phyloP scores from a whole-genome alignment of 2,888 invertebrate genomes.

The Cheilosia impressa region DNA sequence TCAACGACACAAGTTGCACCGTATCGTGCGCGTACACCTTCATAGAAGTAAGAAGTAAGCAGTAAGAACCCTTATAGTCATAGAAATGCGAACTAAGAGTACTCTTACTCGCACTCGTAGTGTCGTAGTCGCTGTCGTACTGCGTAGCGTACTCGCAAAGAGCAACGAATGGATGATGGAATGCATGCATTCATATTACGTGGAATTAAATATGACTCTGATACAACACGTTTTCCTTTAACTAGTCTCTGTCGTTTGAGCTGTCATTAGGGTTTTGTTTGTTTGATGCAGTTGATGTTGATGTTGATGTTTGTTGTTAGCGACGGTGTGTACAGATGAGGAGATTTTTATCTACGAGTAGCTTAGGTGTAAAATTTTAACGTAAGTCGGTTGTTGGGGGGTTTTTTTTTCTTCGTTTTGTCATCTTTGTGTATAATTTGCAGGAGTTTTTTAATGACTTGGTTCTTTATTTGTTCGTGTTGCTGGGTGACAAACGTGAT shows the following conservation, averaged over 20 bases:
- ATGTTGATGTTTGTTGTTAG: slow-evolving; percentile 12
- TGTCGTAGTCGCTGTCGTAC: not conserved
- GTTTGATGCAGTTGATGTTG: slow-evolving; percentile 32
- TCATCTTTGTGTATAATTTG: slow-evolving; percentile 46
- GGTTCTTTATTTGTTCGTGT: slow-evolving; percentile 41
- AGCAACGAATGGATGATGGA: slow-evolving; percentile 54
- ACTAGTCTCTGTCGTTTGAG: slow-evolving; percentile 28
- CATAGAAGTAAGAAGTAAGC: too few species aligned
- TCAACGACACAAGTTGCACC: slow-evolving; percentile 56
- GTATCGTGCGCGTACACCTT: slow-evolving; percentile 1
- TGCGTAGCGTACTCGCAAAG: not conserved
- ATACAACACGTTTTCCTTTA: slow-evolving; percentile 48
- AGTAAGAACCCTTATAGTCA: too few species aligned
- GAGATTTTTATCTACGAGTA: slow-evolving; percentile 39
- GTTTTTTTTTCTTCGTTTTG: slow-evolving; percentile 13
- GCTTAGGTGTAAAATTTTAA: slow-evolving; percentile 59
- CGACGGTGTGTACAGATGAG: not conserved
- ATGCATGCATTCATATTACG: slow-evolving; percentile 60
- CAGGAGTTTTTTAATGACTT: slow-evolving; percentile 48
- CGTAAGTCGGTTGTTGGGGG: slow-evolving; percentile 7
- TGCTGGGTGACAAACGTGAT: slow-evolving; percentile 58
- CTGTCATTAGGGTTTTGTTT: slow-evolving; percentile 61
- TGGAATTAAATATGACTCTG: slow-evolving; percentile 57
- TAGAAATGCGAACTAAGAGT: too few species aligned
- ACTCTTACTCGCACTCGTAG: too few species aligned